Base-by-base conservation (phyloP, 2,888 invertebrate genomes). In the Papilio protenor region DNA sequence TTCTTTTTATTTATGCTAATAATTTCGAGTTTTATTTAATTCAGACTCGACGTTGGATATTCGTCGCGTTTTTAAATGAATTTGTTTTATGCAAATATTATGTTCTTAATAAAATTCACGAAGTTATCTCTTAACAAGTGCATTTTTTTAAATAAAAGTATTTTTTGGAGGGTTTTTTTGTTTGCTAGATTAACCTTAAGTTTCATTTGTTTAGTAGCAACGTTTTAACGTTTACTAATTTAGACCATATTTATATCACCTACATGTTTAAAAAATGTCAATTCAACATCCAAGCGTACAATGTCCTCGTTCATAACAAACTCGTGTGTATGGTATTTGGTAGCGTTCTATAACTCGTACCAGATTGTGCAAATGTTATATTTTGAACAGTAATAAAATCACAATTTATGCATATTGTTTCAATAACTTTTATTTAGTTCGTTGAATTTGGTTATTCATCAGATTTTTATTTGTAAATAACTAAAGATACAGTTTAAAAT, bases 111-210 rank as follows among this genome's bases (percentile, higher is more conserved):
- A 27, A 61, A 64, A 49, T 64, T 75, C 47, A 27, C 33, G 33
- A 75, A 11, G 21, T 57, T 61, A 45, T 75, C 21, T 66, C 18
- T 47, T 47, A 45, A 76, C 76, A 45, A 40, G 66, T 75, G 52
- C 66, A 77, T 79, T 75, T 76, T 82, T 82, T 81, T 81, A 16
- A 16, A 45, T 45, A 45, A 45, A 27, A 27, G 5, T 10, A 6
- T 55, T 6, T 11, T 11, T 11, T 61, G 27, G 14, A 1, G 1
- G 23, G 23, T 2, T 61, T 61, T 16, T 21, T 61, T 5, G 27
- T 61, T 61, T 61, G 61, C 27, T 14, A 61, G 27, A 61, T 61
- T 16, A 61, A 27, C 12, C 27, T 12, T 12, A 55, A 8, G 1
- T 55, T 10, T n/a, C 18, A 11, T n/a, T 55, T 11, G 21, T 57